These are phyloP conservation scores for Acropternis orthonyx DNA, from an alignment of 2,797 vertebrate genomes.

Conservation along the genomic window DNA sequence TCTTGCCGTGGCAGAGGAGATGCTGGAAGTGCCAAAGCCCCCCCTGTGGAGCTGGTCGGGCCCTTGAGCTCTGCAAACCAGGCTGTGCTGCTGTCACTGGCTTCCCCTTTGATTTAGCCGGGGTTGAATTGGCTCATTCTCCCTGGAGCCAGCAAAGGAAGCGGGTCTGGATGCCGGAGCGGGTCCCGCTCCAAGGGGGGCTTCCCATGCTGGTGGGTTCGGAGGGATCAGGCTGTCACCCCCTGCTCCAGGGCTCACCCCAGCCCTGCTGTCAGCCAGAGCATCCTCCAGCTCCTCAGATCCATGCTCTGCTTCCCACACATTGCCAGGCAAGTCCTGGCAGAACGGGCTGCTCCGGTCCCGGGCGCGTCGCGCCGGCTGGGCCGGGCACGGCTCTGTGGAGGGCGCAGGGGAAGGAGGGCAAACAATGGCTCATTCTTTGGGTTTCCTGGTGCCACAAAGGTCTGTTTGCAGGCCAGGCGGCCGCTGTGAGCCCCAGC, in stretches of 20 bases:
- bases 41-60: rapidly evolving
- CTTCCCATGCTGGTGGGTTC: background rate
- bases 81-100: background rate
- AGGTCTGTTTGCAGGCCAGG: background rate
- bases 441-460: background rate
- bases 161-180: rapidly evolving
- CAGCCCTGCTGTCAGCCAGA: rapidly evolving
- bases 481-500: background rate
- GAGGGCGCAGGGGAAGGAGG: background rate
- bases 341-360: background rate
- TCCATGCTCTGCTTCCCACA: background rate
- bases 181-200: background rate
- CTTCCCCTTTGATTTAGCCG: background rate
- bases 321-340: background rate
- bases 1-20: background rate
- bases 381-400: background rate
- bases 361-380: background rate
- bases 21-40: background rate
- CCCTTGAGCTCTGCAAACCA: background rate
- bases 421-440: constrained; percentile 35
- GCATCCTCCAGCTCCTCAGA: background rate
- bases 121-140: background rate
- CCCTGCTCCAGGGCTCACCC: background rate
- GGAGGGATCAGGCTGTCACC: background rate
- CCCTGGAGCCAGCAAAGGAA: background rate